Conservation (phyloP, 2,888 invertebrate genomes). For the Psococerastis gibbosa region DNA sequence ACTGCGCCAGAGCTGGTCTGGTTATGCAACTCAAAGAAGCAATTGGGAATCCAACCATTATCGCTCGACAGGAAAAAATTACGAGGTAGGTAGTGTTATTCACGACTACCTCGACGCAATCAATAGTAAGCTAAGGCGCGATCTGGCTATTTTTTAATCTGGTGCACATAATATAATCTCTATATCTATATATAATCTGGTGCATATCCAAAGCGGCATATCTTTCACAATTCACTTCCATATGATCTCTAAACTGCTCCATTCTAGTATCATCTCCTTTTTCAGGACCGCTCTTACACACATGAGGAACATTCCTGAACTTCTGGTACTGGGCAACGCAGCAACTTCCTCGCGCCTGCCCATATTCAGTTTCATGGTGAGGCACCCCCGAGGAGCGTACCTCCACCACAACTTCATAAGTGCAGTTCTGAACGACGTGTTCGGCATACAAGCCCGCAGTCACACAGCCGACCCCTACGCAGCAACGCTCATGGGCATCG, state of each 20-base stretch:
- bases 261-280: slow-evolving; percentile 17
- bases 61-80: slow-evolving; percentile 49
- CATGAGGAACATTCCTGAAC: slow-evolving; percentile 56
- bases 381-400: slow-evolving; percentile 61
- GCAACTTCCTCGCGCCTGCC: slow-evolving; percentile 50
- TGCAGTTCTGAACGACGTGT: slow-evolving; percentile 74
- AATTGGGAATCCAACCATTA: slow-evolving; percentile 51
- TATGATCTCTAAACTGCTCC: background rate
- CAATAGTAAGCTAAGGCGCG: too few species aligned
- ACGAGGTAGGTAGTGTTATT: slow-evolving; percentile 52
- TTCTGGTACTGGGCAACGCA: slow-evolving; percentile 57
- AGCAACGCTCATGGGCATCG: slow-evolving; percentile 67
- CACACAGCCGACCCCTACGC: slow-evolving; percentile 67
- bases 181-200: too few species aligned
- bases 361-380: slow-evolving; percentile 70
- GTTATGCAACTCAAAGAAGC: slow-evolving; percentile 72
- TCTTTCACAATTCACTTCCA: too few species aligned
- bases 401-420: slow-evolving; percentile 79
- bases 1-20: slow-evolving; percentile 65
- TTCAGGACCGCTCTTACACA: slow-evolving; percentile 60
- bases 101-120: too few species aligned
- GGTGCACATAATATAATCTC: too few species aligned
- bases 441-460: slow-evolving; percentile 72
- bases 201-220: too few species aligned
- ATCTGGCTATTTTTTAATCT: too few species aligned